Percentiles rank a stretch among this genome's conserved stretches.
These are phyloP conservation scores for Micromussa lordhowensis DNA, from an alignment of 92 coral and sea anemone species.

Conservation along the genomic window DNA sequence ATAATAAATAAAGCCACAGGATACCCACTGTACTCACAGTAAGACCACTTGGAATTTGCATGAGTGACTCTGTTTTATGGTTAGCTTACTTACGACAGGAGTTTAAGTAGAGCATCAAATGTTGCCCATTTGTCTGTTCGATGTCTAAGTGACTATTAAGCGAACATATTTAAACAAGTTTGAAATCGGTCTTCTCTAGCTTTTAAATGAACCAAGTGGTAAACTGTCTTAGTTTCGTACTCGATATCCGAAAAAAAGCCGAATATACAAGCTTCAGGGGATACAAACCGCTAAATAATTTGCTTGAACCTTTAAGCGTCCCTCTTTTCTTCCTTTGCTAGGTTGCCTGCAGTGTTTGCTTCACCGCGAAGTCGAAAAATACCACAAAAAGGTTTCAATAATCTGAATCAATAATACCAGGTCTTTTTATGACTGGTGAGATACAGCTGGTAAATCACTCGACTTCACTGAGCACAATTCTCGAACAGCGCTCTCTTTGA, in stretches of 20 bases:
- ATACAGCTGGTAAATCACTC: too few species aligned
- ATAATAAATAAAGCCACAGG: neutral
- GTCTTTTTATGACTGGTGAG: neutral
- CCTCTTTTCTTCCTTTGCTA: neutral
- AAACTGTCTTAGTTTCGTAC: neutral
- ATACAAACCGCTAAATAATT: neutral
- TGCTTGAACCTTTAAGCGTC: neutral
- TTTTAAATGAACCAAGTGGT: neutral
- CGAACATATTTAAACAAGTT: neutral
- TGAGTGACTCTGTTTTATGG: neutral
- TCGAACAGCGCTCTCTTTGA: neutral
- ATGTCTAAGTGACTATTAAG: neutral
- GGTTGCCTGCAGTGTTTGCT: neutral
- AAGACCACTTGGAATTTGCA: neutral
- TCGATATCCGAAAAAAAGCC: neutral
- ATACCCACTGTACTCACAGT: neutral
- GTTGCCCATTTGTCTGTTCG: neutral
- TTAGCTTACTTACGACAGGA: neutral
- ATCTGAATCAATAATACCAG: neutral
- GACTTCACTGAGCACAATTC: neutral
- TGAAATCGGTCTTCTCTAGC: neutral
- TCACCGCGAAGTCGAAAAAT: neutral
- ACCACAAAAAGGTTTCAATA: neutral
- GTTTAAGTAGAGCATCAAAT: neutral
- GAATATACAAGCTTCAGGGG: neutral